Evolutionary conservation across 2,797 vertebrate genomes (phyloP), one percentile per base, ranked within the genome.

Genomic region (Craterocephalus amniculus): DNA sequence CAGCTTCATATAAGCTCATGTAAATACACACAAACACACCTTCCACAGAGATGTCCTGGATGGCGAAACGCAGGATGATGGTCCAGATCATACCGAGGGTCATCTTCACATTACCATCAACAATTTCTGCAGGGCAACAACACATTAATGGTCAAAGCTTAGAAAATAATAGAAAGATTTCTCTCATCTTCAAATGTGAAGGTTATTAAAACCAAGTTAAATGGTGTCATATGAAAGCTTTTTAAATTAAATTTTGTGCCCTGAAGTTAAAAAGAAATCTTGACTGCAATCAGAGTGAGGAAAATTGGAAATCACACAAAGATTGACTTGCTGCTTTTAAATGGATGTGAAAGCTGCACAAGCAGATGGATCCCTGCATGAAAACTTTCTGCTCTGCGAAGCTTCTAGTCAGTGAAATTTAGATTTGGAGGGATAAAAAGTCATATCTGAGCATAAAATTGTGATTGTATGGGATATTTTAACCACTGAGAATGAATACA

Each of bases 1-100:
- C 4, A 38, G 36, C 2, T 38, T 38, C 36, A 43, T 48, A 48
- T 22, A 6, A 11, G 22, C 22, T 22, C 4, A 4, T 49, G 24
- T 49, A 49, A 24, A 24, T 12, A 4, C 18, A 45, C 4, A 43
- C 38, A n/a, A 4, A 49, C n/a, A 34, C 58, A 97, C 96, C 96
- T 91, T 97, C 96, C 74, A 97, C 96, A 27, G 96, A 97, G 87
- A 97, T 97, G 89, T 97, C 96, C 91, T 97, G 96, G 90, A 97
- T 97, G 83, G 96, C 96, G 2, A 97, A 97, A 65, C 96, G 96
- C 38, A 97, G 95, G 74, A 97, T 97, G 93, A 97, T 97, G 86
- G 96, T 97, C 96, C 96, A 97, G 90, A 97, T 97, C 96, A 97
- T 97, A 77, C 96, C 95, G 36, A 97, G 89, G 38, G 96, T 97